Evolutionary conservation across 2,113 vertebrate genomes (phyloP).

Genomic region (Amblyopsis rosae): DNA sequence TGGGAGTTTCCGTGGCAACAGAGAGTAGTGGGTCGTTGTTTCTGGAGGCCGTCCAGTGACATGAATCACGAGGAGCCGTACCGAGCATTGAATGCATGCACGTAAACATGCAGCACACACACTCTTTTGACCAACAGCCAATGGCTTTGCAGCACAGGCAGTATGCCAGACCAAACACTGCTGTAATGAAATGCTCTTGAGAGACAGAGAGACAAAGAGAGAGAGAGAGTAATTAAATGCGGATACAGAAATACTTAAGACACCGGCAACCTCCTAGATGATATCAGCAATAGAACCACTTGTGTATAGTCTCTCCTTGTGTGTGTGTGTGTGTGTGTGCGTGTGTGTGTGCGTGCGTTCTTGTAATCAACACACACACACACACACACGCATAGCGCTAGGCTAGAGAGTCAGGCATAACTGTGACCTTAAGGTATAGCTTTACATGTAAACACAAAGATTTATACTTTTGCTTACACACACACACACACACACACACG

Average conservation of each 20-base stretch:
- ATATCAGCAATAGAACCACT: too few relatives aligned
- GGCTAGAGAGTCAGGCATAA: neutral
- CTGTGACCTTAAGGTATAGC: constrained; percentile 18
- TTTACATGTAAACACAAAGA: constrained; percentile 2
- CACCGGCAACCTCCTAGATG: too few relatives aligned
- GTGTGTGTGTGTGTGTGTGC: too few relatives aligned
- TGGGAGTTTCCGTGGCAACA: too few relatives aligned
- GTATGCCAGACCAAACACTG: constrained; percentile 62
- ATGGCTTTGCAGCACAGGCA: constrained; percentile 61
- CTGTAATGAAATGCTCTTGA: constrained; percentile 57
- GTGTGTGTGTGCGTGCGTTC: neutral
- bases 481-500: constrained; percentile 5
- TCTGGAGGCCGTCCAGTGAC: constrained; percentile 14
- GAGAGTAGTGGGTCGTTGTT: constrained; percentile 7
- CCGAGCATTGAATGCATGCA: too few relatives aligned
- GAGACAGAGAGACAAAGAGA: constrained; percentile 12
- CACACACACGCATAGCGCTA: neutral
- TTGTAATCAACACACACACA: neutral
- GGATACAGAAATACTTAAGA: too few relatives aligned
- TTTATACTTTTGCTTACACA: neutral
- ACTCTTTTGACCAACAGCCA: constrained; percentile 44
- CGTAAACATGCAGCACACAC: neutral
- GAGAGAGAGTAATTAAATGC: neutral
- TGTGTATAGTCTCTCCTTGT: too few relatives aligned
- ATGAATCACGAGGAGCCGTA: constrained; percentile 1